Conservation (phyloP, 2,113 vertebrate species). For the Phaetusa simplex region DNA sequence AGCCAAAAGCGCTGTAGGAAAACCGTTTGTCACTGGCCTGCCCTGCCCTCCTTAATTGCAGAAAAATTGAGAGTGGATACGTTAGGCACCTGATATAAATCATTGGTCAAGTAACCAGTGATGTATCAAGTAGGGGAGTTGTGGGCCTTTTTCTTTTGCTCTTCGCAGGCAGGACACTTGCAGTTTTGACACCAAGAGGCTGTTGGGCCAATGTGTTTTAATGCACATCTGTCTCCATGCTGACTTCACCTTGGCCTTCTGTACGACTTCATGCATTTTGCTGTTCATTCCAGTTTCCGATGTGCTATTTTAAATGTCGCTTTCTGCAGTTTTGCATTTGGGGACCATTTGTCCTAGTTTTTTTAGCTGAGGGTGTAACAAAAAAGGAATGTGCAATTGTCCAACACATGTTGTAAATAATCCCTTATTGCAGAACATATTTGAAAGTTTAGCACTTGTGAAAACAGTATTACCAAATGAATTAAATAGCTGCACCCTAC, state of each 20-base stretch:
- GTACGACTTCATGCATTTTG: neutral
- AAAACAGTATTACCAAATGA: neutral
- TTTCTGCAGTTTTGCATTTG: slow-evolving; percentile 15
- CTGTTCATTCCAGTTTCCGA: neutral
- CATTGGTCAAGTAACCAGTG: slow-evolving; percentile 44
- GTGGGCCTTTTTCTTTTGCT: neutral
- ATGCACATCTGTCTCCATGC: neutral
- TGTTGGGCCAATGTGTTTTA: neutral
- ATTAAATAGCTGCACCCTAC: neutral
- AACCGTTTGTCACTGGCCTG: slow-evolving; percentile 66
- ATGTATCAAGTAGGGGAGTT: slow-evolving; percentile 50
- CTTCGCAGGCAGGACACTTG: neutral
- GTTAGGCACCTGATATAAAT: slow-evolving; percentile 66
- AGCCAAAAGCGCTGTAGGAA: slow-evolving; percentile 58
- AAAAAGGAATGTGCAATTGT: slow-evolving; percentile 16
- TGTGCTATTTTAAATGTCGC: neutral
- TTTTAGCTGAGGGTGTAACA: neutral
- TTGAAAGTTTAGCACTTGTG: neutral
- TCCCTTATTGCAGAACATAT: neutral
- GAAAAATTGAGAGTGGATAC: slow-evolving; percentile 64
- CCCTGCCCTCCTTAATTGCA: slow-evolving; percentile 69
- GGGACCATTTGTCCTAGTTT: neutral
- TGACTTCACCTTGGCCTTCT: neutral
- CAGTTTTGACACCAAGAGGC: neutral
- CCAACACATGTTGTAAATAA: neutral